These are phyloP conservation scores for Pluvialis apricaria DNA, from an alignment of 2,113 vertebrate genomes.

Conservation along the genomic window DNA sequence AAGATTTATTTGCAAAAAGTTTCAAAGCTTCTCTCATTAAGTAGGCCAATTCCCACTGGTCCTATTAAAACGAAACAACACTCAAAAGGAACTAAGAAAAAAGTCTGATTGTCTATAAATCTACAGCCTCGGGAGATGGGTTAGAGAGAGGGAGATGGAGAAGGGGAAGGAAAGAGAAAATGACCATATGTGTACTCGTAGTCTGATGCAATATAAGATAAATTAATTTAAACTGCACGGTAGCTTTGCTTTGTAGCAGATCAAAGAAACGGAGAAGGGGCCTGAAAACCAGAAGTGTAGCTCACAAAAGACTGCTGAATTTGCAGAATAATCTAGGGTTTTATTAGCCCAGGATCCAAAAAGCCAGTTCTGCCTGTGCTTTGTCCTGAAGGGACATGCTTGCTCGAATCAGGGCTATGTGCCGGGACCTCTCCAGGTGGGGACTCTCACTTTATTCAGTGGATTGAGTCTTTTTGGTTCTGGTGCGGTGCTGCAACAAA, in stretches of 20 bases:
- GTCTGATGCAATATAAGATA: background rate
- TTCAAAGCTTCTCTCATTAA: conserved; percentile 25
- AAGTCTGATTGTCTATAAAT: background rate
- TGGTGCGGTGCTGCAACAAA: background rate
- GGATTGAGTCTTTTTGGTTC: background rate
- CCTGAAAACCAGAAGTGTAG: background rate
- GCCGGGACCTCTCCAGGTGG: background rate
- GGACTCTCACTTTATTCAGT: background rate
- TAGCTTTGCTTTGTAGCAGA: background rate
- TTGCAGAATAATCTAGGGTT: background rate
- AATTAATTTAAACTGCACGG: background rate
- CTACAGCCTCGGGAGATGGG: background rate
- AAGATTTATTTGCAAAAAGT: background rate
- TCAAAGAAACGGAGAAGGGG: background rate
- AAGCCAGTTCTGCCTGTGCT: background rate
- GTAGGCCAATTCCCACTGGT: background rate
- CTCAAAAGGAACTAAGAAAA: background rate
- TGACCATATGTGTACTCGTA: background rate
- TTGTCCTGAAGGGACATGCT: background rate
- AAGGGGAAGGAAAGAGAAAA: background rate
- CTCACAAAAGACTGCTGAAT: background rate
- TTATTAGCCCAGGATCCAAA: background rate
- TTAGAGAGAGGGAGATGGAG: background rate
- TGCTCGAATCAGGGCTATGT: fast-evolving
- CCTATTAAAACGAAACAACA: conserved; percentile 23